These are phyloP conservation scores for Orthosia gothica DNA, from an alignment of 2,888 invertebrate genomes.

Conservation along the genomic window DNA sequence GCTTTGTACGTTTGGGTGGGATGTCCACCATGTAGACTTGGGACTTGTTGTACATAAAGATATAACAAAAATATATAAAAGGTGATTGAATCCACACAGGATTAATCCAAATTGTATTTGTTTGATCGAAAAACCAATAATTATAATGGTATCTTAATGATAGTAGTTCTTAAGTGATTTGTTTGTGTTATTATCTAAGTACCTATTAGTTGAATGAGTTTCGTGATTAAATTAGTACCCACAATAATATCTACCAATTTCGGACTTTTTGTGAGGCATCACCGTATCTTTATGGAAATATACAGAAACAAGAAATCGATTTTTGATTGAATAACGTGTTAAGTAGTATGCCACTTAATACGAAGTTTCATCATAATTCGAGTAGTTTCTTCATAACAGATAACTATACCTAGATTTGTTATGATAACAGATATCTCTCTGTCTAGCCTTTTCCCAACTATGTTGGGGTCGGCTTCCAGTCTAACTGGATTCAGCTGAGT, in stretches of 20 bases:
- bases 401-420: conserved; percentile 10
- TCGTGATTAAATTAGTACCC: conserved; percentile 3
- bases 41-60: background rate
- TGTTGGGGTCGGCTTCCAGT: no score
- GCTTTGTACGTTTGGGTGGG: no score
- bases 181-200: background rate
- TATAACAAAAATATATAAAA: background rate
- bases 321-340: conserved; percentile 6
- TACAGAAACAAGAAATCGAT: background rate
- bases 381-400: conserved; percentile 33
- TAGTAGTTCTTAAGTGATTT: background rate
- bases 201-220: conserved; percentile 5
- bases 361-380: conserved; percentile 32
- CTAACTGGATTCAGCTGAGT: no score
- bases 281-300: background rate
- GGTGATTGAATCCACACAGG: background rate
- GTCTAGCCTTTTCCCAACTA: no score
- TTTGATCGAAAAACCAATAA: background rate
- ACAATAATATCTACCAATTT: background rate
- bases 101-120: background rate
- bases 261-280: background rate
- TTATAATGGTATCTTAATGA: background rate
- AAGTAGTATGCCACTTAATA: background rate
- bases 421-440: no score
- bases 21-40: no score